Conservation (phyloP, 2,797 vertebrate genomes). For the Ciconia nigra region DNA sequence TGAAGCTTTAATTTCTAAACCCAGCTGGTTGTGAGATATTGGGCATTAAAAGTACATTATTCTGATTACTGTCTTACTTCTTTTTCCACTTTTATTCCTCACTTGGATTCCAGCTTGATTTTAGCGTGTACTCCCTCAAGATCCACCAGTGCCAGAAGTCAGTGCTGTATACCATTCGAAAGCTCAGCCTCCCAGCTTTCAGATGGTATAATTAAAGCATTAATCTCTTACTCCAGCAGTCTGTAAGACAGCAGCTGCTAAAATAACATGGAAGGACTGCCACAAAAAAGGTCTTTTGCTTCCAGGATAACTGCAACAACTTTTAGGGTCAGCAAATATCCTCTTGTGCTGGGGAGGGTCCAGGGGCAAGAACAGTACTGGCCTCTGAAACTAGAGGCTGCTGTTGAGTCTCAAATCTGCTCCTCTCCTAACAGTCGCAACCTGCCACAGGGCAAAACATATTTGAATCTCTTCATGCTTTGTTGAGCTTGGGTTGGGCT, state of each 20-base stretch:
- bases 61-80: conserved; percentile 49
- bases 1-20: conserved; percentile 31
- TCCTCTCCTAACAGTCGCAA: background rate
- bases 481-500: background rate
- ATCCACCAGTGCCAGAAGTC: conserved; percentile 49
- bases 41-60: conserved; percentile 62
- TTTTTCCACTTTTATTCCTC: conserved; percentile 38
- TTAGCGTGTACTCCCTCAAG: conserved; percentile 48
- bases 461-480: background rate
- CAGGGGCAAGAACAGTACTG: background rate
- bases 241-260: conserved; percentile 58
- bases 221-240: conserved; percentile 64
- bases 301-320: background rate
- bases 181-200: conserved; percentile 54
- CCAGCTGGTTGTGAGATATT: conserved; percentile 64
- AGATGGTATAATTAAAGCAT: conserved; percentile 68
- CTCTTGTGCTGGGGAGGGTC: background rate
- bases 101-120: conserved; percentile 55
- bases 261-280: background rate
- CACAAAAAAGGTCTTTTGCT: background rate
- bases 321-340: background rate
- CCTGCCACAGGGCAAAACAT: rapidly evolving
- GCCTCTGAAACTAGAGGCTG: conserved; percentile 38
- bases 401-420: background rate
- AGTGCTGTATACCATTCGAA: conserved; percentile 19